phyloP scores from a whole-genome alignment of 2,797 vertebrate genomes.

The Myotis vivesi region DNA sequence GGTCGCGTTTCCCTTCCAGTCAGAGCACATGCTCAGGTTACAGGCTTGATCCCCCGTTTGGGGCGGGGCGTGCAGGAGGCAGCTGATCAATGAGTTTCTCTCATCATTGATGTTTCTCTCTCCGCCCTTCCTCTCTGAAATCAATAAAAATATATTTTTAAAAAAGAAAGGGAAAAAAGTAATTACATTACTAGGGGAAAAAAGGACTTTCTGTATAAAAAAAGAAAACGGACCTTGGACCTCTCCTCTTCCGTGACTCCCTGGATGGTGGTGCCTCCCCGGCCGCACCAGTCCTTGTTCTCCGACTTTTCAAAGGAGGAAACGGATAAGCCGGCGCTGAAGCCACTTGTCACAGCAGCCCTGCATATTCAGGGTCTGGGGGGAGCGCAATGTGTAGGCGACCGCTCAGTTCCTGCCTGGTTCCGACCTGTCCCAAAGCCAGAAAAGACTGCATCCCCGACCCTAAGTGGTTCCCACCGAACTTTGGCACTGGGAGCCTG shows the following conservation, averaged over 20 bases:
- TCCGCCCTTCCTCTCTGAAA: no score
- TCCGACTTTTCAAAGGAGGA: neutral
- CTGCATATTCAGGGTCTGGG: neutral
- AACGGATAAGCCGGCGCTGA: neutral
- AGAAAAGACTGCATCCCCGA: neutral
- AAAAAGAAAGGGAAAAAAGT: no score
- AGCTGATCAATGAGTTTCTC: no score
- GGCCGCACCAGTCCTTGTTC: neutral
- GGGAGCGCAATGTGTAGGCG: neutral
- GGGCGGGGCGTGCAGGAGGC: no score
- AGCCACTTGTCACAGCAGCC: neutral
- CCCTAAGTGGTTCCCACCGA: rapidly evolving
- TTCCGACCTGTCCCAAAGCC: neutral
- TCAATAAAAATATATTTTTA: no score
- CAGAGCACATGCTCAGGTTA: no score
- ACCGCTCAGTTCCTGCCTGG: neutral
- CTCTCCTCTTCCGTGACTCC: neutral
- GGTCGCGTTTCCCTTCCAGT: no score
- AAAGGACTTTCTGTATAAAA: no score
- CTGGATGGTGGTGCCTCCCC: neutral
- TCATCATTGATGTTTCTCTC: no score
- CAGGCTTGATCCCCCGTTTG: no score
- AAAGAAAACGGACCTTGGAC: neutral
- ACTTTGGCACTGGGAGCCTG: rapidly evolving
- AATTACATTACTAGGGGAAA: no score